phyloP scores from a whole-genome alignment of 2,797 vertebrate species.

The Cyprinodon diabolis region DNA sequence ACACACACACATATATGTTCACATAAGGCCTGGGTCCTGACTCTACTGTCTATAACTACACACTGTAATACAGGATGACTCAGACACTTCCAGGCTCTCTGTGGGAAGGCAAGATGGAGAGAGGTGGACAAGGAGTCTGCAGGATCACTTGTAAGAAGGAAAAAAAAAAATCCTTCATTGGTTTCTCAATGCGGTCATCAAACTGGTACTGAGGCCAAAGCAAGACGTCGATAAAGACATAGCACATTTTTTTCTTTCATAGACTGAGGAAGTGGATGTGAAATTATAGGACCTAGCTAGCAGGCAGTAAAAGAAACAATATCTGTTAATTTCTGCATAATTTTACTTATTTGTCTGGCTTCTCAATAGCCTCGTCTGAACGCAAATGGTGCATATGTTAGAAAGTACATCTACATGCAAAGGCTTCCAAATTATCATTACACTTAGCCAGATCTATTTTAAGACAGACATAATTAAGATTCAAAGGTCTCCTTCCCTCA shows the following conservation, averaged over 20 bases:
- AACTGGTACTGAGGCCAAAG: conserved; percentile 28
- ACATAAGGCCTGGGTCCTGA: conserved; percentile 60
- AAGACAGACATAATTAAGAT: conserved; percentile 41
- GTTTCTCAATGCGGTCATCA: conserved; percentile 20
- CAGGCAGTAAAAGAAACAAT: neutral
- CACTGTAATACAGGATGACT: conserved; percentile 74
- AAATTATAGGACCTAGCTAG: neutral
- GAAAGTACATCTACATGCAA: conserved; percentile 29
- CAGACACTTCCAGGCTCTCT: conserved; percentile 63
- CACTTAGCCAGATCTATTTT: conserved; percentile 58
- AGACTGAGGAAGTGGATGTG: neutral
- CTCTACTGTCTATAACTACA: conserved; percentile 74
- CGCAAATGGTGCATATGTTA: neutral
- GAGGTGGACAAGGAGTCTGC: conserved; percentile 40
- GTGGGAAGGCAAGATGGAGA: conserved; percentile 51
- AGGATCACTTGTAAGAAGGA: conserved; percentile 37
- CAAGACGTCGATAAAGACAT: conserved; percentile 14
- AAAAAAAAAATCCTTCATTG: conserved; percentile 22
- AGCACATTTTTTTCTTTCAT: neutral
- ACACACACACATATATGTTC: conserved; percentile 32
- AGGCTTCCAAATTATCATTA: conserved; percentile 69
- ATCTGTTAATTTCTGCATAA: neutral
- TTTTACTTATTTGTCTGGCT: conserved; percentile 2
- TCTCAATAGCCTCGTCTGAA: neutral
- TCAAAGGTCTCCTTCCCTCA: conserved; percentile 54